Base-by-base conservation (phyloP, 2,113 vertebrate species). In the Epinephelus cyanopodus region DNA sequence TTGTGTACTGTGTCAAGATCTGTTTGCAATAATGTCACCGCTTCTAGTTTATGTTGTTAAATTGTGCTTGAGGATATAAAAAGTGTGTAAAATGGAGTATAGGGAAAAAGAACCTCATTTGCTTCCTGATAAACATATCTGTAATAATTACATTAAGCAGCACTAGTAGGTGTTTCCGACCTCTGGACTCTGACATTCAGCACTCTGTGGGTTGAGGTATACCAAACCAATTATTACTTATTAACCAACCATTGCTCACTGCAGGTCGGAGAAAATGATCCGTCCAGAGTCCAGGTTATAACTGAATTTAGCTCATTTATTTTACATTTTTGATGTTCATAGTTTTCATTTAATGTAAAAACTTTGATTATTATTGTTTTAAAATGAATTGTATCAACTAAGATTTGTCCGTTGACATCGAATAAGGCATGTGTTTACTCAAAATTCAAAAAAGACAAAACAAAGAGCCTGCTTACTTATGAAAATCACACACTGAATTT, bases 211-310 rank as follows among this genome's bases (percentile, higher is more conserved):
- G 56, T 39, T 66, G 61, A 79, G 13, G 21, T 72, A 67, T 57
- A 69, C 1, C 67, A 77, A 80, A 54, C 7, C 58, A 83, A 52
- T 83, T 80, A 81, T 25, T 17, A 58, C 47, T 57, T 65, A 71
- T 65, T 73, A 65, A 76, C 1, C 14, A 15, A 37, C 23, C 27
- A 65, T 58, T 60, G 60, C 21, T 66, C 27, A 37, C 42, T n/a
- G 37, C 17, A 71, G 53, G 47, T 52, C 17, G 37, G 48, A 48
- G 18, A 42, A 53, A 69, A 66, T 78, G 2, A 48, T 25, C n/a
- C n/a, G n/a, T n/a, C n/a, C n/a, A n/a, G 27, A 25, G 10, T 50
- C 57, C 19, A 18, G 12, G 1, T 2, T 52, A n/a, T n/a, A 1
- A 29, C 1, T 64, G 6, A 69, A 19, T 62, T 50, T 12, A 48